Evolutionary conservation across 1,140 invertebrate species (phyloP), one percentile per base, ranked within the genome.

Genomic region (Coptotermes formosanus): DNA sequence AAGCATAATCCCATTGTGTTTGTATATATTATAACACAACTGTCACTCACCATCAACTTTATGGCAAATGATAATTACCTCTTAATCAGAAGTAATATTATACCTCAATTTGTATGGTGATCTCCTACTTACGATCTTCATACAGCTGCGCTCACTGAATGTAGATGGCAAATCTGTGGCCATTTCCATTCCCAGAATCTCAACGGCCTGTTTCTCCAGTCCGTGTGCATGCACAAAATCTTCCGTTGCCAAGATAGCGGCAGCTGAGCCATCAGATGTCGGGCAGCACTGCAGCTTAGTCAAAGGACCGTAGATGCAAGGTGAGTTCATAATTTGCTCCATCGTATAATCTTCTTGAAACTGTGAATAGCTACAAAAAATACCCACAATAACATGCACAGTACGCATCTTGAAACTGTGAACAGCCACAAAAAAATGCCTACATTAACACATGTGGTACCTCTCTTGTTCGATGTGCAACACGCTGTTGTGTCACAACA

Each of bases 241-340:
- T 91, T 99, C 97, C 82, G 96, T 98, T 82, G 95, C 97, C 30
- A 99, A 88, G 87, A 99, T 94, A 0, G 95, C 98, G 55, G 98
- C 98, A 38, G 97, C 98, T 30, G 97, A 94, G 19, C 98, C 98
- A 92, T 99, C 98, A 48, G 98, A 99, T 3, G 98, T 99, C 38
- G 98, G 98, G 90, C 98, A 99, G 90, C 98, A 99, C 89, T 99
- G 97, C 23, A 99, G 92, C 90, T 99, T 98, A 14, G 98, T 99
- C 23, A 99, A 91, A 0, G 97, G 97, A 19, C 96, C 97, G 90
- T 95, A 97, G 75, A 99, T 94, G 89, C 93, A 93, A 9, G 96
- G 96, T 0, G 98, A 97, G 30, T 95, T 94, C 90, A 96, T 92
- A 85, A 99, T 97, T 91, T 99, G 94, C 86, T 99, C 95, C 81